Evolutionary conservation across 1,140 invertebrate species (phyloP).

Genomic region (Drosophila prosaltans): DNA sequence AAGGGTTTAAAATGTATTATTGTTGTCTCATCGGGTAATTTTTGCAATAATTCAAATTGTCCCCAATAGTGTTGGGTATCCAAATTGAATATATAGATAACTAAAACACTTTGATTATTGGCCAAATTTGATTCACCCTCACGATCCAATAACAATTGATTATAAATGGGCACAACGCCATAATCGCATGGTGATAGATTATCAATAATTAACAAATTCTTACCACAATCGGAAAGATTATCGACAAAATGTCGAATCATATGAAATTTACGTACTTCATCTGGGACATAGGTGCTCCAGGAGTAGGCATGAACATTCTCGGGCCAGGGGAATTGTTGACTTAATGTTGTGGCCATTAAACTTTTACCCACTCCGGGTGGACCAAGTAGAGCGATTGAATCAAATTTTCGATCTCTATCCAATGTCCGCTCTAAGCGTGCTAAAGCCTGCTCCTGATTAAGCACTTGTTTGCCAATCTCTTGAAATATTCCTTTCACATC

Average conservation of each 20-base stretch:
- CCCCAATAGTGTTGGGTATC: constrained; percentile 46
- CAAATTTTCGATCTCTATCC: constrained; percentile 17
- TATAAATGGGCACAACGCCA: constrained; percentile 53
- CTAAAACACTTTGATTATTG: constrained; percentile 53
- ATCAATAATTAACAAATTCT: constrained; percentile 69
- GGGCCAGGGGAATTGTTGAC: constrained; percentile 65
- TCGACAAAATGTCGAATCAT: constrained; percentile 57
- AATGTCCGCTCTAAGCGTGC: constrained; percentile 44
- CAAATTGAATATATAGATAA: constrained; percentile 66
- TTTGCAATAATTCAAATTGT: constrained; percentile 64
- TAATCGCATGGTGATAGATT: constrained; percentile 61
- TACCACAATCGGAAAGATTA: constrained; percentile 60
- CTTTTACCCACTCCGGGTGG: constrained; percentile 68
- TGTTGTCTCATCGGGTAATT: constrained; percentile 56
- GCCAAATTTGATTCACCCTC: constrained; percentile 24
- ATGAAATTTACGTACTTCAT: constrained; percentile 59
- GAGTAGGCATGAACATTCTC: constrained; percentile 68
- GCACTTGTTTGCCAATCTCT: constrained; percentile 36
- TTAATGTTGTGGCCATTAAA: constrained; percentile 36
- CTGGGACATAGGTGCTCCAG: constrained; percentile 63
- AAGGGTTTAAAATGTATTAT: constrained; percentile 58
- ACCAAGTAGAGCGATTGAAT: constrained; percentile 61
- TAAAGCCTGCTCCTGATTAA: constrained; percentile 63
- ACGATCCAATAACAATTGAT: constrained; percentile 53
- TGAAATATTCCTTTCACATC: constrained; percentile 44